Conservation (phyloP, 2,888 invertebrate genomes). For the Microplitis deprimator region DNA sequence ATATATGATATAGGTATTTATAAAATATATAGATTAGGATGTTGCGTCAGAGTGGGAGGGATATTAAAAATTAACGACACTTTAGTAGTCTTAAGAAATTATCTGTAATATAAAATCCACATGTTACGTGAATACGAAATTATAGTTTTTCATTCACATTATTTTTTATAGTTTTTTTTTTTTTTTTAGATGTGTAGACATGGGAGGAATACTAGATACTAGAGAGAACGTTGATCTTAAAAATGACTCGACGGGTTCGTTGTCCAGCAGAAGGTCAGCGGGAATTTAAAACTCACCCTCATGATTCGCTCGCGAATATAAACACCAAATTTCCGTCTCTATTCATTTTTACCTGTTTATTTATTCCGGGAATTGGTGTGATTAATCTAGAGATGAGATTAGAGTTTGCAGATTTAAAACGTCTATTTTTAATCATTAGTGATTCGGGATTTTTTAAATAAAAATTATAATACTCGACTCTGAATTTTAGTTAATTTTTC, state of each 20-base stretch:
- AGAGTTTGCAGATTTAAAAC: too few relatives aligned
- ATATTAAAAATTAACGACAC: not conserved
- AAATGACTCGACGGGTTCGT: not conserved
- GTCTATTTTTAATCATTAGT: too few relatives aligned
- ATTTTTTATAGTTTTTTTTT: conserved; percentile 1
- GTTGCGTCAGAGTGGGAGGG: not conserved
- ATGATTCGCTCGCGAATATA: not conserved
- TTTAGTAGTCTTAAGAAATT: not conserved
- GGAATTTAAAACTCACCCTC: not conserved
- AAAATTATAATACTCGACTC: too few relatives aligned
- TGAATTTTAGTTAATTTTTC: too few relatives aligned
- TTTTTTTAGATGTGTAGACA: not conserved
- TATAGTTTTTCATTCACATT: not conserved
- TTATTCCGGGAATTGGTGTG: too few relatives aligned
- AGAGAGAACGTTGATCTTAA: not conserved
- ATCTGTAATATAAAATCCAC: not conserved
- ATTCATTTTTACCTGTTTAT: too few relatives aligned
- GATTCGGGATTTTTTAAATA: too few relatives aligned
- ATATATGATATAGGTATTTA: not conserved
- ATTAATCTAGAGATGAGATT: too few relatives aligned
- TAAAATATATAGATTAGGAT: not conserved
- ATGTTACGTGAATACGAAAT: not conserved
- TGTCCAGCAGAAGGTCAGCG: not conserved
- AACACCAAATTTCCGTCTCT: too few relatives aligned
- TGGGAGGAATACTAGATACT: not conserved